Evolutionary conservation across 1,140 invertebrate species (phyloP).

Genomic region (Saccostrea cuccullata): DNA sequence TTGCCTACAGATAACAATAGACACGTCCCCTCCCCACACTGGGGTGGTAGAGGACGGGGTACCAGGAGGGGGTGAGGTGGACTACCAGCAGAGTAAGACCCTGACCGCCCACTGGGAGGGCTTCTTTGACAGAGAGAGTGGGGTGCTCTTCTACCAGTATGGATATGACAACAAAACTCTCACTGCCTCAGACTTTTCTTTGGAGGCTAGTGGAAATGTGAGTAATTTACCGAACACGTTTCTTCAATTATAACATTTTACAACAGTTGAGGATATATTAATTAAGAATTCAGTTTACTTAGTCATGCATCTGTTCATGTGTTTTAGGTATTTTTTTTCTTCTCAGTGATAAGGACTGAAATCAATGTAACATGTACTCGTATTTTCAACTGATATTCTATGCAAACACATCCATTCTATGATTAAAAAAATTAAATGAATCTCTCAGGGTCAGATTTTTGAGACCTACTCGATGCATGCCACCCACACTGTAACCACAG

Average conservation of each 20-base stretch:
- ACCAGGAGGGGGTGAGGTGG: slow-evolving; percentile 52
- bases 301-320: not conserved
- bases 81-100: slow-evolving; percentile 54
- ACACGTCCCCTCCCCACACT: slow-evolving; percentile 57
- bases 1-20: slow-evolving; percentile 59
- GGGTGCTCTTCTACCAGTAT: slow-evolving; percentile 63
- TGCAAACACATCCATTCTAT: no score
- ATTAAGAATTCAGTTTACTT: not conserved
- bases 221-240: not conserved
- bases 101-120: slow-evolving; percentile 61
- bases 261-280: not conserved
- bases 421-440: not conserved
- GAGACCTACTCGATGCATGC: slow-evolving; percentile 55
- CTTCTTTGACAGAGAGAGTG: slow-evolving; percentile 68
- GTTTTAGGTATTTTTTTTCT: not conserved
- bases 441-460: slow-evolving; percentile 47
- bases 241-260: not conserved
- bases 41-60: slow-evolving; percentile 62
- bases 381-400: no score
- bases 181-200: slow-evolving; percentile 40
- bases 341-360: not conserved
- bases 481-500: slow-evolving; percentile 37
- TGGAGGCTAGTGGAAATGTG: slow-evolving; percentile 43
- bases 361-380: no score
- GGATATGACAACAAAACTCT: slow-evolving; percentile 50